phyloP scores from a whole-genome alignment of 2,113 vertebrate species.

The Catharus bicknelli region DNA sequence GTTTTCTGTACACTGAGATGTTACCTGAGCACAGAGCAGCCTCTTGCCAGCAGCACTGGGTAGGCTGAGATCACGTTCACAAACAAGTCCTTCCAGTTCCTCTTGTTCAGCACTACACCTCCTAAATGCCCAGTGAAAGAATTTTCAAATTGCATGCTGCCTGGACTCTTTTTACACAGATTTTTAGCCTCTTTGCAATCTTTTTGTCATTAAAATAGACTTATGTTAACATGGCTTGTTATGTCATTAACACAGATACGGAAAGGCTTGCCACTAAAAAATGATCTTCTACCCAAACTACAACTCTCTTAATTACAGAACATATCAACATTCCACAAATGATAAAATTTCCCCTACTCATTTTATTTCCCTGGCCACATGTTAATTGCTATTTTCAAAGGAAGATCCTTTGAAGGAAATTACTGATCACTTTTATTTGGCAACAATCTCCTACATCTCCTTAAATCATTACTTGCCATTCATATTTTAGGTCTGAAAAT shows the following conservation, averaged over 20 bases:
- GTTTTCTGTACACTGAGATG: not conserved
- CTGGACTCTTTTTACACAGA: not conserved
- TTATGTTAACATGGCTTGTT: too few relatives aligned
- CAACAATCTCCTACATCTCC: not conserved
- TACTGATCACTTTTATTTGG: not conserved
- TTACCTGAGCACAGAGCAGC: not conserved
- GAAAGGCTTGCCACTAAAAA: not conserved
- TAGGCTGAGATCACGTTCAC: not conserved
- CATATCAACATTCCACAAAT: not conserved
- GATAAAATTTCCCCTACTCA: not conserved
- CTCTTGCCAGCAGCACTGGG: not conserved
- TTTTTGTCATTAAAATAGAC: not conserved
- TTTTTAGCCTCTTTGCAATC: not conserved
- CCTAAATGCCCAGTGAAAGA: not conserved
- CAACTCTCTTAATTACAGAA: not conserved
- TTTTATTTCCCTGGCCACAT: not conserved
- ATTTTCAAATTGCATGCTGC: not conserved
- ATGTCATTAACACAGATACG: not conserved
- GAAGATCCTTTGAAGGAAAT: not conserved
- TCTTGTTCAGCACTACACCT: not conserved
- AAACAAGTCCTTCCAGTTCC: slow-evolving; percentile 51
- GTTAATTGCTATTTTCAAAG: not conserved
- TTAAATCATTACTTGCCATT: not conserved
- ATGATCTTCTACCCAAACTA: not conserved
- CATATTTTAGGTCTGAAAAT: not conserved